Evolutionary conservation across 2,888 invertebrate genomes (phyloP), one percentile per base, ranked within the genome.

Genomic region (Prosopocoilus inquinatus): DNA sequence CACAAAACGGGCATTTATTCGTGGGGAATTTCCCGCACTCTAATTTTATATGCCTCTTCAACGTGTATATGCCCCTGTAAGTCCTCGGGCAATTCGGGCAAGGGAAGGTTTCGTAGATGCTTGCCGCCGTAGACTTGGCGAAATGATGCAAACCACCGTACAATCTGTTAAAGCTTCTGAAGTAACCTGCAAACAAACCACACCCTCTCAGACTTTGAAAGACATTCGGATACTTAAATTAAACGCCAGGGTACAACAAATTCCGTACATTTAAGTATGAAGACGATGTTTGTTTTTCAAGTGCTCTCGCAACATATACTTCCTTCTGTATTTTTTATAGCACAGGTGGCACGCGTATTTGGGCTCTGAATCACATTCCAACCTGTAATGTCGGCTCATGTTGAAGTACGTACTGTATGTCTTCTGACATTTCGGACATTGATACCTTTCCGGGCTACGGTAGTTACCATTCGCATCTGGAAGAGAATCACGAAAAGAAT

Each of bases 321-420:
- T 87, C 78, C 87, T 86, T 54, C 87, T 86, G 76, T 86, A 88
- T 12, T 16, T 15, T 28, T 46, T 46, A 28, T 33, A 28, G 33
- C 46, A 46, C n/a, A 33, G 9, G 32, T 32, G 46, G 15, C 46
- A 46, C 9, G n/a, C 28, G 12, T 32, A 46, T n/a, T 33, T 28
- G 9, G 46, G 46, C 32, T 46, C 46, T 9, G 46, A 46, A 11
- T 28, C 46, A 28, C 46, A 46, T 46, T 46, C 46, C 28, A 46
- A 12, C 28, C 46, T 28, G 12, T 46, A 46, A 46, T 46, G 46
- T 46, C 46, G 12, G 16, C 46, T 46, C 46, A 46, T 39, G 12
- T 46, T 46, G 16, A 28, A 46, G 16, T 32, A 46, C 12, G 46
- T 32, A 46, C 46, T 46, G 46, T 46, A 46, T 9, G 9, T 46